Conservation (phyloP, 2,888 invertebrate species). For the Catocala fraxini region DNA sequence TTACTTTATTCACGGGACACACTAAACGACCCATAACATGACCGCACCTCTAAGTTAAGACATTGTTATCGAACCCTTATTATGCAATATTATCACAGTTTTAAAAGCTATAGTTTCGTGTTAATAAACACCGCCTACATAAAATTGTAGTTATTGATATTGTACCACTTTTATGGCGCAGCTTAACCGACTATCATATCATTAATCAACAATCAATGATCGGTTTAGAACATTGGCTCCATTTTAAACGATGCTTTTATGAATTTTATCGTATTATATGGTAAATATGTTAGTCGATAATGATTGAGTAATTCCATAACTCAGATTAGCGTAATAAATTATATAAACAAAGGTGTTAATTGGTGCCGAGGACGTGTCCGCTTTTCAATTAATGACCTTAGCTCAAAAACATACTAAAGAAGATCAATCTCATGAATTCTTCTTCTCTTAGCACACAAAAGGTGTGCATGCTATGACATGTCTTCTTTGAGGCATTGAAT, state of each 20-base stretch:
- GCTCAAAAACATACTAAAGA: too few relatives aligned
- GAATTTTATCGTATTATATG: background rate
- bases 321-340: slow-evolving; percentile 1
- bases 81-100: slow-evolving; percentile 30
- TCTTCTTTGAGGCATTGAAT: too few relatives aligned
- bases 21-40: too few relatives aligned
- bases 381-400: too few relatives aligned
- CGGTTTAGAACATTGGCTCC: slow-evolving; percentile 18
- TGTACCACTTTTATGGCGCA: slow-evolving; percentile 20
- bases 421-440: too few relatives aligned
- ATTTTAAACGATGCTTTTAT: slow-evolving; percentile 14
- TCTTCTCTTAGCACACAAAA: too few relatives aligned
- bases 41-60: too few relatives aligned
- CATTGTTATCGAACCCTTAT: slow-evolving; percentile 4
- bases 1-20: too few relatives aligned
- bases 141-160: slow-evolving; percentile 20
- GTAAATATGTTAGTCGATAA: background rate
- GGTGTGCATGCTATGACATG: too few relatives aligned
- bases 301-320: slow-evolving; percentile 2
- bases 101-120: slow-evolving; percentile 22
- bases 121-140: slow-evolving; percentile 24
- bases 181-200: slow-evolving; percentile 24
- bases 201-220: slow-evolving; percentile 24
- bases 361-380: too few relatives aligned
- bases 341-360: background rate